Evolutionary conservation across 2,888 invertebrate genomes (phyloP).

Genomic region (Apamea anceps): DNA sequence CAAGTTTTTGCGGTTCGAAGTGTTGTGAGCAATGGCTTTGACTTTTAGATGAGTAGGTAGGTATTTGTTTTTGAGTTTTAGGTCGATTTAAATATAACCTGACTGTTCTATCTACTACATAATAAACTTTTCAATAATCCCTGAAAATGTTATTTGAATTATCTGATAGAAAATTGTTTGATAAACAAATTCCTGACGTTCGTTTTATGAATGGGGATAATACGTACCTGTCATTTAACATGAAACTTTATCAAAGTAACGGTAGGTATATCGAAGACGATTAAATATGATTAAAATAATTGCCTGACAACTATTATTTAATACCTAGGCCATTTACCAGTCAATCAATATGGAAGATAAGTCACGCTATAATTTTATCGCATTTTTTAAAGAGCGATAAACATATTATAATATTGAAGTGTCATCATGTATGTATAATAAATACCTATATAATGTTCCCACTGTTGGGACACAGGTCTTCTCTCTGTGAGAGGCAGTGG

Average conservation of each 20-base stretch:
- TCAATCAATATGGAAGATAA: constrained; percentile 25
- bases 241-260: constrained; percentile 6
- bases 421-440: not conserved
- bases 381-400: not conserved
- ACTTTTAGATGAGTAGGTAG: not conserved
- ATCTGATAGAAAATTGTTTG: not conserved
- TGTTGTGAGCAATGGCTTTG: not conserved
- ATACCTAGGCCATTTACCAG: constrained; percentile 19
- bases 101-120: not conserved
- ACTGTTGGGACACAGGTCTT: not conserved
- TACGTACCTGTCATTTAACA: not conserved
- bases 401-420: not conserved
- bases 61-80: not conserved
- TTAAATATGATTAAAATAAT: constrained; percentile 42
- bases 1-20: not conserved
- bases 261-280: not conserved
- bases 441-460: too few species aligned
- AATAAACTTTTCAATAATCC: not conserved
- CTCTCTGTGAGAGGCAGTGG: not conserved
- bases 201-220: not conserved
- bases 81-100: not conserved
- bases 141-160: not conserved
- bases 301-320: constrained; percentile 25
- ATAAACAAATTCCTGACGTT: not conserved
- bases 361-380: not conserved